These are phyloP conservation scores for Brachypodius melanocephalos DNA, from an alignment of 2,113 vertebrate genomes.

Conservation along the genomic window DNA sequence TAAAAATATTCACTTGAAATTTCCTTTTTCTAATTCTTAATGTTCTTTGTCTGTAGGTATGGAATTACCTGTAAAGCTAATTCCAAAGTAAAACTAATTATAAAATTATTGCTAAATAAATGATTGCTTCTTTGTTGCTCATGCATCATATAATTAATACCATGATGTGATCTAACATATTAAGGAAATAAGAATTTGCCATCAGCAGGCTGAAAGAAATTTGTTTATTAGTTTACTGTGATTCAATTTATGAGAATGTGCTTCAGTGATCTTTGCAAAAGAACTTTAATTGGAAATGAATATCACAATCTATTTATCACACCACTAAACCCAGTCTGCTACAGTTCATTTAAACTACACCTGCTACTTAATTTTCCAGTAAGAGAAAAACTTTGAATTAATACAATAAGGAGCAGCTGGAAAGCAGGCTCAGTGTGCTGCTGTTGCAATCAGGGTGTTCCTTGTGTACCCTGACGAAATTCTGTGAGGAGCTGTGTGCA, in stretches of 20 bases:
- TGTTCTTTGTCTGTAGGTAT: background rate
- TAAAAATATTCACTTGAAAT: conserved; percentile 22
- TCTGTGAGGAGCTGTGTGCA: background rate
- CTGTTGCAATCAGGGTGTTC: background rate
- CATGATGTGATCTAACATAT: conserved; percentile 73
- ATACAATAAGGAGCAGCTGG: conserved; percentile 32
- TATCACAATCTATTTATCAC: conserved; percentile 79
- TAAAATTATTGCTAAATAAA: conserved; percentile 54
- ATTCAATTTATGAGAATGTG: conserved; percentile 80
- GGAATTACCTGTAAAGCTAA: conserved; percentile 41
- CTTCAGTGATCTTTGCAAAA: conserved; percentile 80
- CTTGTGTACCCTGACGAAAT: background rate
- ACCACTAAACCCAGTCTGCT: conserved; percentile 69
- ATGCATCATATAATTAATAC: conserved; percentile 76
- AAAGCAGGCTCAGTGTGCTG: background rate
- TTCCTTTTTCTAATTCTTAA: conserved; percentile 22
- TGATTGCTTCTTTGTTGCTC: conserved; percentile 60
- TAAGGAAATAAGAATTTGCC: conserved; percentile 75
- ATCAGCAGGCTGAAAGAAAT: conserved; percentile 66
- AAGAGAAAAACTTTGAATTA: conserved; percentile 63
- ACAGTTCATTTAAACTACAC: conserved; percentile 77
- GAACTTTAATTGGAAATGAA: conserved; percentile 82
- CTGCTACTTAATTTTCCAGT: conserved; percentile 74
- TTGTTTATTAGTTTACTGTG: conserved; percentile 79
- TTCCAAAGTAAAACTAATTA: conserved; percentile 37